Evolutionary conservation across 2,797 vertebrate species (phyloP).

Genomic region (Natrix natrix): DNA sequence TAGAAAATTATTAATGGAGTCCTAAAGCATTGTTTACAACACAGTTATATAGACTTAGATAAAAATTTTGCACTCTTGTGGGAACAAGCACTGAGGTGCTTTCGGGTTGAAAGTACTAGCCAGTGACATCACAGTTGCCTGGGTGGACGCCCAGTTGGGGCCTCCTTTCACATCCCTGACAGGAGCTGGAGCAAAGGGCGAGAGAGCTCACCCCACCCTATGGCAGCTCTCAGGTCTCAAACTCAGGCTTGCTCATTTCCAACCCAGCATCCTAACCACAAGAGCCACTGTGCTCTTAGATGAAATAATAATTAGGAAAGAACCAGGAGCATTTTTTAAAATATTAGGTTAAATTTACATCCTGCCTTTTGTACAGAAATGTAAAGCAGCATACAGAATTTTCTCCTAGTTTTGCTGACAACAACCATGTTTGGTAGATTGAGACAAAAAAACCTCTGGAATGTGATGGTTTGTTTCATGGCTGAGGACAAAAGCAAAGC

Average conservation of each 20-base stretch:
- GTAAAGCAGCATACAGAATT: not conserved
- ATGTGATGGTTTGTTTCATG: not conserved
- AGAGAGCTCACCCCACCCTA: not conserved
- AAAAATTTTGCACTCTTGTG: not conserved
- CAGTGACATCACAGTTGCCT: not conserved
- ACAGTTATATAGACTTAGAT: not conserved
- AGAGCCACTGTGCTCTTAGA: not conserved
- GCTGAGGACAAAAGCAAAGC: not conserved
- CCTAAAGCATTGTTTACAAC: not conserved
- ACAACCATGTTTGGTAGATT: not conserved
- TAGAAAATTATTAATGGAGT: not conserved
- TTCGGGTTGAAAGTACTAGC: not conserved
- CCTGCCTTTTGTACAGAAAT: not conserved
- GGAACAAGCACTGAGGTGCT: not conserved
- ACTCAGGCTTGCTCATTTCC: not conserved
- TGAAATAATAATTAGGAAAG: not conserved
- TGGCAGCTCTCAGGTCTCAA: not conserved
- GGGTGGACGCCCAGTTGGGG: not conserved
- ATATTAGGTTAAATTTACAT: not conserved
- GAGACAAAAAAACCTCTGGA: not conserved
- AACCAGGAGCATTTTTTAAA: not conserved
- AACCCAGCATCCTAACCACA: not conserved
- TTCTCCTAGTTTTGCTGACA: not conserved
- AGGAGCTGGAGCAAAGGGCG: not conserved
- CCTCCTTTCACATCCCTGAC: not conserved